Evolutionary conservation across 2,888 invertebrate genomes (phyloP).

Genomic region (Linyphia triangularis): DNA sequence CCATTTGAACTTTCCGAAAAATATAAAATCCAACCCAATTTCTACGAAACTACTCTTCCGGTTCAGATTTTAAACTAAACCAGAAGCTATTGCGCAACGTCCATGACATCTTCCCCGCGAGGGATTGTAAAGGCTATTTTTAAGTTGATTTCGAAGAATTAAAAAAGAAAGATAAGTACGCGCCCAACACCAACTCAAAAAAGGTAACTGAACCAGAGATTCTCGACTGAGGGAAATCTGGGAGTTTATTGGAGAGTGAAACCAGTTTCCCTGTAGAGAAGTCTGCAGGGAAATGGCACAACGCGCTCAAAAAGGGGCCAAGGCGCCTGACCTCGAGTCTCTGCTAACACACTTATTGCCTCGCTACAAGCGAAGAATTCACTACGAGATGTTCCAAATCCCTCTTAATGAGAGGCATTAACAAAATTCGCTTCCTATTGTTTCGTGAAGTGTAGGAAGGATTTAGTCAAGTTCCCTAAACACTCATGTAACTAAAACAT

Average conservation of each 20-base stretch:
- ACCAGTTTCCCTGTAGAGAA: background rate
- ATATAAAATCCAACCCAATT: constrained; percentile 7
- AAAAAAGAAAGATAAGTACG: background rate
- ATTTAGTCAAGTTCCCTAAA: background rate
- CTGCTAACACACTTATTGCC: constrained; percentile 10
- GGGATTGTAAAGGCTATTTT: constrained; percentile 33
- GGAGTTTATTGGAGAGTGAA: constrained; percentile 34
- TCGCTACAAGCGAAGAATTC: background rate
- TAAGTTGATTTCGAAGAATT: constrained; percentile 11
- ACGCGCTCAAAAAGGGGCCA: constrained; percentile 49
- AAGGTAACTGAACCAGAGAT: background rate
- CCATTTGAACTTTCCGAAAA: background rate
- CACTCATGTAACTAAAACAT: background rate
- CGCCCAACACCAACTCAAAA: background rate
- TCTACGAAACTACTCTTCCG: background rate
- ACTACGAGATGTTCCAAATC: constrained; percentile 27
- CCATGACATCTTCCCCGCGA: background rate
- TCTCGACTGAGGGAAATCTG: background rate
- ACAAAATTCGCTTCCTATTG: background rate
- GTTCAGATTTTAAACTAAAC: background rate
- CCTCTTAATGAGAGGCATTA: constrained; percentile 15
- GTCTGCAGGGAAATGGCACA: constrained; percentile 23
- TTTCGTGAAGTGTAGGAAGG: background rate
- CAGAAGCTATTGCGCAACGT: background rate
- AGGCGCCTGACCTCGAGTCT: constrained; percentile 43